Conservation (phyloP, 2,113 vertebrate genomes). For the Tapirus terrestris region DNA sequence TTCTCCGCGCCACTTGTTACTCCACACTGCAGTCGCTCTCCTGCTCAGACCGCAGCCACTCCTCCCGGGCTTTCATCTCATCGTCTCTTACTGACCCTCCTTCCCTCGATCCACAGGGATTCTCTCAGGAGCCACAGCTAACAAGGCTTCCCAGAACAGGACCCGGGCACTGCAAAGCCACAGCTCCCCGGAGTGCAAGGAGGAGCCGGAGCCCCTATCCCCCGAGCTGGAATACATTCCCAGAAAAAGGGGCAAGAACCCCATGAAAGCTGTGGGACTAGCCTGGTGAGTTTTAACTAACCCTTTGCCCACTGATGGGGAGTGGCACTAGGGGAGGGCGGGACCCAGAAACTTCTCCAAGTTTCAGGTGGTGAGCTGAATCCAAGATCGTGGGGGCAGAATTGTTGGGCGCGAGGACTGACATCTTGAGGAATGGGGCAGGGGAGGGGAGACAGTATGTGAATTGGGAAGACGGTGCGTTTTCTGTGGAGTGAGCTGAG, state of each 20-base stretch:
- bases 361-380: slow-evolving; percentile 21
- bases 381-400: background rate
- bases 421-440: background rate
- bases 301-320: background rate
- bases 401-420: background rate
- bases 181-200: slow-evolving; percentile 77
- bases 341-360: slow-evolving; percentile 7
- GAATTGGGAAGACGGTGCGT: background rate
- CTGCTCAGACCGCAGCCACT: background rate
- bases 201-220: slow-evolving; percentile 67
- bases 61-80: background rate
- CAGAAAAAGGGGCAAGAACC: slow-evolving; percentile 90
- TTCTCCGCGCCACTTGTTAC: slow-evolving; percentile 58
- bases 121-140: slow-evolving; percentile 58
- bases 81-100: slow-evolving; percentile 27
- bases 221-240: slow-evolving; percentile 91
- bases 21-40: background rate
- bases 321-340: background rate
- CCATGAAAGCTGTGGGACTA: slow-evolving; percentile 92
- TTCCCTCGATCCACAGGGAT: slow-evolving; percentile 66
- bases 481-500: slow-evolving; percentile 46
- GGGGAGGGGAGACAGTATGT: background rate
- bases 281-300: slow-evolving; percentile 91
- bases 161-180: slow-evolving; percentile 74
- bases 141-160: slow-evolving; percentile 53